Conservation (phyloP, 35 echinoderm and acorn worm genomes). For the Apostichopus californicus region DNA sequence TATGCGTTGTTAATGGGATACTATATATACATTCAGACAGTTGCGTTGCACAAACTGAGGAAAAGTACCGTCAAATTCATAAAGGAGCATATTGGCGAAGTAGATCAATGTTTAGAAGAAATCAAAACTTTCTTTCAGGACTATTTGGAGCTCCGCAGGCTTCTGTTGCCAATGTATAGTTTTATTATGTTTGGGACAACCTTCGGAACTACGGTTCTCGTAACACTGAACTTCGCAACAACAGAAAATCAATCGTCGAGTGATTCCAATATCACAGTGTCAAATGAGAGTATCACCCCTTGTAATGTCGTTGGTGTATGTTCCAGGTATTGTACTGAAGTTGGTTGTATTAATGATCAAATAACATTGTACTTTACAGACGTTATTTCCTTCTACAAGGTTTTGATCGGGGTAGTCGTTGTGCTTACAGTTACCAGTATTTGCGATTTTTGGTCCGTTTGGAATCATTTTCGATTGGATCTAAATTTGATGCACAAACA, state of each 20-base stretch:
- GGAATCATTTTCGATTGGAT: not conserved
- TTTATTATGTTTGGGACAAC: not conserved
- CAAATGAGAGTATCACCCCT: not conserved
- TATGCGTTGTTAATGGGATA: not conserved
- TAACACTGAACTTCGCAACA: not conserved
- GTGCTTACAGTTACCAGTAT: not conserved
- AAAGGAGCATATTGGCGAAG: not conserved
- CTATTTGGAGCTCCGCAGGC: not conserved
- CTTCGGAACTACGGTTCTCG: not conserved
- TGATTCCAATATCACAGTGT: not conserved
- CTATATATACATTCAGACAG: not conserved
- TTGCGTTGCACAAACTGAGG: not conserved
- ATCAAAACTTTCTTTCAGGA: not conserved
- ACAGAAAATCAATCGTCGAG: not conserved
- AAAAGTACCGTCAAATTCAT: not conserved
- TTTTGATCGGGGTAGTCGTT: not conserved
- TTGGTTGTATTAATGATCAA: not conserved
- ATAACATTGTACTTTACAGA: not conserved
- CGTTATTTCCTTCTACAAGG: not conserved
- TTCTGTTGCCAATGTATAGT: not conserved
- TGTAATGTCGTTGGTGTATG: not conserved
- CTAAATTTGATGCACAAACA: not conserved
- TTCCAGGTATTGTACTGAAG: not conserved
- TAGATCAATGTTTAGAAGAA: not conserved
- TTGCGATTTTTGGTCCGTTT: not conserved